A percentile compares a stretch with the other conserved stretches of the same genome.
phyloP scores from a whole-genome alignment of 2,888 invertebrate species.

The Tipula unca region DNA sequence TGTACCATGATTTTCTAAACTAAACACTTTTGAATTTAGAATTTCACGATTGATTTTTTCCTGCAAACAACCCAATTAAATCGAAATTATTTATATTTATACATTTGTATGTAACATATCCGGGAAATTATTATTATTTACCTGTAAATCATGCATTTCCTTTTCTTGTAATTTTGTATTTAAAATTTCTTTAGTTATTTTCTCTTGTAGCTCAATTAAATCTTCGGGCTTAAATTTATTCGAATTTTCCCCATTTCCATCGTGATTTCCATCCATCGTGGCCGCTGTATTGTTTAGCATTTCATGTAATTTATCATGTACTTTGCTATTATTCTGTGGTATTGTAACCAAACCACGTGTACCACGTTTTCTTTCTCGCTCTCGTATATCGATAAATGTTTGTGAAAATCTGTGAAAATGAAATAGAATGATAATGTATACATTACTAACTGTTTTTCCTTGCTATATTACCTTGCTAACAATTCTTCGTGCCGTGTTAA shows the following conservation, averaged over 20 bases:
- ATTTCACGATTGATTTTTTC: slow-evolving; percentile 43
- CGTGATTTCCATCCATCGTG: slow-evolving; percentile 23
- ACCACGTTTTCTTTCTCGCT: slow-evolving; percentile 78
- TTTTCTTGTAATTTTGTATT: slow-evolving; percentile 41
- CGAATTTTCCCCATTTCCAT: slow-evolving; percentile 19
- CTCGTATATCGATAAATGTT: slow-evolving; percentile 88
- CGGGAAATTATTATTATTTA: slow-evolving; percentile 25
- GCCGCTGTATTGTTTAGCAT: slow-evolving; percentile 27
- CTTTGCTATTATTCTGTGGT: slow-evolving; percentile 27
- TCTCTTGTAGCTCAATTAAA: slow-evolving; percentile 40
- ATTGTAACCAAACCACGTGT: slow-evolving; percentile 53
- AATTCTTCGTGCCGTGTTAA: slow-evolving; percentile 2
- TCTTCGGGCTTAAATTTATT: slow-evolving; percentile 36
- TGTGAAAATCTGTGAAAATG: slow-evolving; percentile 68
- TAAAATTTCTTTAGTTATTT: slow-evolving; percentile 41
- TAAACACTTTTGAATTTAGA: slow-evolving; percentile 40
- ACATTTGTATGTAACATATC: slow-evolving; percentile 24
- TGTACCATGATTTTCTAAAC: slow-evolving; percentile 32
- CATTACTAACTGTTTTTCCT: neutral
- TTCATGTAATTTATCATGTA: slow-evolving; percentile 27
- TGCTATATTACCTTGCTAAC: neutral
- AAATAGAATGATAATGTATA: neutral
- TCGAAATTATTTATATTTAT: neutral
- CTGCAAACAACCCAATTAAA: slow-evolving; percentile 27
- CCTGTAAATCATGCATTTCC: slow-evolving; percentile 41